These are phyloP conservation scores for Poeciliopsis infans DNA, from an alignment of 2,797 vertebrate genomes.

Conservation along the genomic window DNA sequence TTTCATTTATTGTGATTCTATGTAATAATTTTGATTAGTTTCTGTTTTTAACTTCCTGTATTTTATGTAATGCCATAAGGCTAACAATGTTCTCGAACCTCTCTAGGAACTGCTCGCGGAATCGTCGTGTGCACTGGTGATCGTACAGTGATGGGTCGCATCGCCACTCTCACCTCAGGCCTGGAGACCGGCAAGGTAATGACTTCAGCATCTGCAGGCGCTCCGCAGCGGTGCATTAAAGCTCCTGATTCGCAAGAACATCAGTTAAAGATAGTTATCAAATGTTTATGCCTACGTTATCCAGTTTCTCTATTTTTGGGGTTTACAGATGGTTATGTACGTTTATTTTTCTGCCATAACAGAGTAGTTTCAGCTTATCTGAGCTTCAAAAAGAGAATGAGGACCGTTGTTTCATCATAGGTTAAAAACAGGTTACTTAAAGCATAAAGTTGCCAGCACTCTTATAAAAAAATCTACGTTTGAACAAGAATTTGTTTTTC, in stretches of 20 bases:
- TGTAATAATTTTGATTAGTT: background rate
- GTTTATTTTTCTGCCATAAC: background rate
- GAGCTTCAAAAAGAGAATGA: background rate
- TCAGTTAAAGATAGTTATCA: background rate
- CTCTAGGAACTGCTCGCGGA: slow-evolving; percentile 88
- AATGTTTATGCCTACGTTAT: background rate
- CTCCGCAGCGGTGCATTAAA: background rate
- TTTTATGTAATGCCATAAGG: background rate
- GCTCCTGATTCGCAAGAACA: background rate
- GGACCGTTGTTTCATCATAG: background rate
- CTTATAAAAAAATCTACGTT: background rate
- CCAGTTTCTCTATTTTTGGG: background rate
- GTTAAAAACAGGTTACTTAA: background rate
- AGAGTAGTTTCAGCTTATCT: background rate
- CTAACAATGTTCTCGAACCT: background rate
- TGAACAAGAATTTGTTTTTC: background rate
- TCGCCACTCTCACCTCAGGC: slow-evolving; percentile 91
- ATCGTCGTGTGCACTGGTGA: slow-evolving; percentile 91
- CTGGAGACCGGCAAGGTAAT: slow-evolving; percentile 89
- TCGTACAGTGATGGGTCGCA: slow-evolving; percentile 93
- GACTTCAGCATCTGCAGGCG: background rate
- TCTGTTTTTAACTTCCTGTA: background rate
- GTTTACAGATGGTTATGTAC: background rate
- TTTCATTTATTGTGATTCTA: background rate
- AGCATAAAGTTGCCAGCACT: background rate